phyloP scores from a whole-genome alignment of 2,888 invertebrate species.

The Conchocele bisecta region DNA sequence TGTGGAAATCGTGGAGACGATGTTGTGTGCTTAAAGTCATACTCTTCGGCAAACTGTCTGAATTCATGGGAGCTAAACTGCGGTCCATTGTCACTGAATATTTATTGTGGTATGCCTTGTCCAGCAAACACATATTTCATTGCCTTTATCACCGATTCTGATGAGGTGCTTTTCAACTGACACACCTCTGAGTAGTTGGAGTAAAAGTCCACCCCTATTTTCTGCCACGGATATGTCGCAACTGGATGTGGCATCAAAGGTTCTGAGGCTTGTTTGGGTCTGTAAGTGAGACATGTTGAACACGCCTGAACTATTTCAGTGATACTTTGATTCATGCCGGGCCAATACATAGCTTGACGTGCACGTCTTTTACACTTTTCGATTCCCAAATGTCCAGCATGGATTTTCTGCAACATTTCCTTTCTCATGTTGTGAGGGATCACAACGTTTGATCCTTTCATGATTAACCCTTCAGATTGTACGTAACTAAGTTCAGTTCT shows the following conservation, averaged over 20 bases:
- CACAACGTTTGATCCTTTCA: constrained; percentile 23
- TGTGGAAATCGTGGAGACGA: constrained; percentile 6
- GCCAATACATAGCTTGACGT: constrained; percentile 10
- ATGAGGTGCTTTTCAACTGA: not conserved
- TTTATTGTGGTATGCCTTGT: constrained; percentile 5
- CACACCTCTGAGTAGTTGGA: constrained; percentile 14
- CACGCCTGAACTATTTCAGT: constrained; percentile 9
- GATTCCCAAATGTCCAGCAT: constrained; percentile 20
- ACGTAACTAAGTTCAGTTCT: constrained; percentile 5
- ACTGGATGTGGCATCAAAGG: not conserved
- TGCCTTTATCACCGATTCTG: constrained; percentile 9
- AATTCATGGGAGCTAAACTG: constrained; percentile 13
- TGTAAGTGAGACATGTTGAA: constrained; percentile 5
- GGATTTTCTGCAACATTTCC: constrained; percentile 24
- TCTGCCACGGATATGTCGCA: constrained; percentile 11
- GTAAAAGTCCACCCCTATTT: constrained; percentile 9
- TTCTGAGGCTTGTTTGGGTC: constrained; percentile 6
- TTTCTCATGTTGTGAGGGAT: constrained; percentile 7
- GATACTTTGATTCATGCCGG: constrained; percentile 15
- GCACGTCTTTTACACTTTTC: too few relatives aligned
- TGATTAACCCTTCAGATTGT: constrained; percentile 5
- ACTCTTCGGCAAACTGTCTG: constrained; percentile 7
- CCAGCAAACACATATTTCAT: constrained; percentile 19
- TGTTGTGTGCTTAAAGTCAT: constrained; percentile 11
- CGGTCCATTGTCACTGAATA: constrained; percentile 22